These are phyloP conservation scores for Homarus gammarus DNA, from an alignment of 2,888 invertebrate genomes.

Conservation along the genomic window DNA sequence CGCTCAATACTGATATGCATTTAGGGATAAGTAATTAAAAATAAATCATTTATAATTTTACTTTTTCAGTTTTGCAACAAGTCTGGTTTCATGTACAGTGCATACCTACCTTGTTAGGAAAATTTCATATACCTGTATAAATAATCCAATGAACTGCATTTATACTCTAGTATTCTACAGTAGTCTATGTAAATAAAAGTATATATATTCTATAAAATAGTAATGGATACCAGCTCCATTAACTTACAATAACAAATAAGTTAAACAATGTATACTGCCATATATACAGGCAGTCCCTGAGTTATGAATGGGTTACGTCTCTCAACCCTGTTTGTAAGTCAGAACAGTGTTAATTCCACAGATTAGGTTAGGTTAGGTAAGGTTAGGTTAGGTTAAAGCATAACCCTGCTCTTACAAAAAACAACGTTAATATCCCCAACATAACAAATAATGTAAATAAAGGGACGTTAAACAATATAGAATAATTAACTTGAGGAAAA, in stretches of 20 bases:
- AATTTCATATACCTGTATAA: too few species aligned
- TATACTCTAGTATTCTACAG: neutral
- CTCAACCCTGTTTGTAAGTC: too few species aligned
- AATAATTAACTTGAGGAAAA: neutral
- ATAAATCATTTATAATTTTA: too few species aligned
- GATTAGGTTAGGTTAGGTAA: neutral
- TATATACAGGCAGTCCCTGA: neutral
- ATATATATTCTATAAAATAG: conserved; percentile 2
- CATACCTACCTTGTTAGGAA: too few species aligned
- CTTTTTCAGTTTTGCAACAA: too few species aligned
- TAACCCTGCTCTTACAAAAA: neutral
- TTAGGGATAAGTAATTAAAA: too few species aligned
- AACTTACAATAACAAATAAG: neutral
- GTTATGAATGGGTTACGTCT: neutral
- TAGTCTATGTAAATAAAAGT: neutral
- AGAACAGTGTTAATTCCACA: neutral
- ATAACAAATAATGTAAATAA: conserved; percentile 3
- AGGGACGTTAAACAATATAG: neutral
- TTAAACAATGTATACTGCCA: neutral
- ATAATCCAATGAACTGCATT: neutral
- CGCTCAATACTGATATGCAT: too few species aligned
- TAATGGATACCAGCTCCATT: conserved; percentile 43
- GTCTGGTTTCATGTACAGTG: too few species aligned
- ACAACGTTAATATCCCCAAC: neutral
- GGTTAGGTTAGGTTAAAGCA: neutral